These are phyloP conservation scores for Apostichopus parvimensis DNA, from an alignment of 35 echinoderm and acorn worm genomes.

Conservation along the genomic window DNA sequence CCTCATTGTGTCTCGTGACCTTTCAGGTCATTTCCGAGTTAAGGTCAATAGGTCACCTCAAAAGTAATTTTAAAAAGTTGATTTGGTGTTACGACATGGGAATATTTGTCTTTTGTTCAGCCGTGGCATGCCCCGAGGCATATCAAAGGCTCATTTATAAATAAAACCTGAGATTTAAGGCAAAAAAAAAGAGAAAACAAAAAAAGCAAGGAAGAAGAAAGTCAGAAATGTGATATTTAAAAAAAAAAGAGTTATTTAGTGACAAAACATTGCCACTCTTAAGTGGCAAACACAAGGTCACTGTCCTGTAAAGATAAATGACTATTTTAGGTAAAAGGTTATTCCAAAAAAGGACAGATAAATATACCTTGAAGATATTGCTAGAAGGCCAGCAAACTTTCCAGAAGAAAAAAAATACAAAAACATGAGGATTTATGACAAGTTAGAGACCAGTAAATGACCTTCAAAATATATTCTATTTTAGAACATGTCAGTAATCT, in stretches of 20 bases:
- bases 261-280: background rate
- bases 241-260: conserved; percentile 27
- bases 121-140: background rate
- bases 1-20: conserved; percentile 40
- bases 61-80: conserved; percentile 23
- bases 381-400: background rate
- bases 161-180: conserved; percentile 14
- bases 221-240: conserved; percentile 3
- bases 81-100: conserved; percentile 11
- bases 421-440: no score
- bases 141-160: conserved; percentile 18
- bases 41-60: conserved; percentile 17
- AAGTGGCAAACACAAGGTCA: conserved; percentile 20
- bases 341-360: background rate
- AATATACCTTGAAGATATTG: background rate
- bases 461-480: no score
- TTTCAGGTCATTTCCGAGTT: conserved; percentile 45
- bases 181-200: background rate
- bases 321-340: background rate
- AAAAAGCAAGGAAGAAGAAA: background rate
- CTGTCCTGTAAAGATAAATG: background rate
- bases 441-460: no score
- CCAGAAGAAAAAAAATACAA: no score
- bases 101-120: conserved; percentile 41
- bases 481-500: no score